Conservation (phyloP, 35 echinoderm and acorn worm genomes). For the Apostichopus japonicus region DNA sequence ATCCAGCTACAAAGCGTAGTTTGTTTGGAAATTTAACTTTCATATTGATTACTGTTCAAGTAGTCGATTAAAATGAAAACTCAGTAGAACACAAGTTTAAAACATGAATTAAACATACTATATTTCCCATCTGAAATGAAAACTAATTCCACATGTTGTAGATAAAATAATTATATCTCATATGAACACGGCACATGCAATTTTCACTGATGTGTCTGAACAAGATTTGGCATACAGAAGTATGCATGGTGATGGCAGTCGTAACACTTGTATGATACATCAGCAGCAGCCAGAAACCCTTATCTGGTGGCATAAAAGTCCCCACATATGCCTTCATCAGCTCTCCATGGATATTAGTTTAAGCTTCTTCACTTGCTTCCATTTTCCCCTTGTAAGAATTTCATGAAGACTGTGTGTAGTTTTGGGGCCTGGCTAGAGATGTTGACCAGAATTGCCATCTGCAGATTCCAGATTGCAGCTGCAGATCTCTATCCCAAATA, state of each 20-base stretch:
- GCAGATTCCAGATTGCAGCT: neutral
- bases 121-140: too few relatives aligned
- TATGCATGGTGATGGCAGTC: conserved; percentile 24
- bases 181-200: neutral
- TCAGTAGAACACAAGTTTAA: too few relatives aligned
- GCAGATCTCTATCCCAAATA: neutral
- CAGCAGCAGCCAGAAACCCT: neutral
- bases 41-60: too few relatives aligned
- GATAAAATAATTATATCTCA: neutral
- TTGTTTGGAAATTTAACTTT: too few relatives aligned
- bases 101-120: too few relatives aligned
- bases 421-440: neutral
- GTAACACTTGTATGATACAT: neutral
- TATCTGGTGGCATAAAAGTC: neutral
- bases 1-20: too few relatives aligned
- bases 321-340: conserved; percentile 1
- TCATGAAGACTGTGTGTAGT: neutral
- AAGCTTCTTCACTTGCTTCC: neutral
- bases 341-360: neutral
- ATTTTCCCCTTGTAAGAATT: neutral
- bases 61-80: too few relatives aligned
- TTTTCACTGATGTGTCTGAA: neutral
- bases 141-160: too few relatives aligned
- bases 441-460: neutral
- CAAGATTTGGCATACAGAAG: neutral